Conservation (phyloP, 2,797 vertebrate species). For the Tiaroga cobitis region DNA sequence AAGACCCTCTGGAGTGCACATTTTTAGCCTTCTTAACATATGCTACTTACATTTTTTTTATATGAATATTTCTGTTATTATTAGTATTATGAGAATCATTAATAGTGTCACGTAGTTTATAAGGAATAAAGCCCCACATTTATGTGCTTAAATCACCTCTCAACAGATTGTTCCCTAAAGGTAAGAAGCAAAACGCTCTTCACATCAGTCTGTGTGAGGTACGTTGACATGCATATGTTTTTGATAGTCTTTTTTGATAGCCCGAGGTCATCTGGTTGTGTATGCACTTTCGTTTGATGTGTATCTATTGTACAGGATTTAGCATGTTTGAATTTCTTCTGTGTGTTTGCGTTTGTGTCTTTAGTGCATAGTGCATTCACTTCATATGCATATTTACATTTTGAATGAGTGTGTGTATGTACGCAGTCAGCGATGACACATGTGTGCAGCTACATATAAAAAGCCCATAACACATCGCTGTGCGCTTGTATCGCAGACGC, state of each 20-base stretch:
- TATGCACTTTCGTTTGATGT: slow-evolving; percentile 15
- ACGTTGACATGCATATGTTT: slow-evolving; percentile 1
- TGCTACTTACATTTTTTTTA: background rate
- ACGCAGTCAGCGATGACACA: background rate
- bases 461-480: background rate
- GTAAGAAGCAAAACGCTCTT: background rate
- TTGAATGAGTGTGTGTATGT: background rate
- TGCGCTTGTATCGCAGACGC: slow-evolving; percentile 53
- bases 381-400: slow-evolving; percentile 19
- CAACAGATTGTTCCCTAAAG: background rate
- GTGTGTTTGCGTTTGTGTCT: background rate
- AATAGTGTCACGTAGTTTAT: background rate
- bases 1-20: background rate
- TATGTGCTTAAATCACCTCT: slow-evolving; percentile 5
- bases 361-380: background rate
- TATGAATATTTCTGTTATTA: background rate
- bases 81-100: background rate
- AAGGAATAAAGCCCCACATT: background rate
- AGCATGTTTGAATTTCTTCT: background rate
- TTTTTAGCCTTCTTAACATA: background rate
- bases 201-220: background rate
- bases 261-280: slow-evolving; percentile 5
- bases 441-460: slow-evolving; percentile 26
- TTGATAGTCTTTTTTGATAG: background rate
- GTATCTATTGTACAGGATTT: background rate